Base-by-base conservation (phyloP, 2,113 vertebrate species). In the Probosciger aterrimus region DNA sequence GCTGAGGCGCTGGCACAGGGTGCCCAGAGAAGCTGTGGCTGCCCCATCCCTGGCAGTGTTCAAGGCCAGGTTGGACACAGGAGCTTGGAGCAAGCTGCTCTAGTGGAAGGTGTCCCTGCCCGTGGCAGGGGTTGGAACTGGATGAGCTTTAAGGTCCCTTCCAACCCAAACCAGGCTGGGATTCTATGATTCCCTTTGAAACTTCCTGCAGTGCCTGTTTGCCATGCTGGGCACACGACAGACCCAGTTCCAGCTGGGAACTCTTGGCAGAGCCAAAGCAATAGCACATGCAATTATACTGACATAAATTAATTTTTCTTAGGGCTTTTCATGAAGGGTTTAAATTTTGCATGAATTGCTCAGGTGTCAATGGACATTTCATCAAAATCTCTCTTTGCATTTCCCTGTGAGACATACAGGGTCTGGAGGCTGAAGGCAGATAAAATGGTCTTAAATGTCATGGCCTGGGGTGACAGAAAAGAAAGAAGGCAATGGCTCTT, bases 321-420 rank as follows among this genome's bases (percentile, higher is more conserved):
- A 31, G 44, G 70, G 55, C 67, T 75, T 2, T 50, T 35, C 46
- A 55, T 24, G 35, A 55, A 20, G 9, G 50, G 46, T 60, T 86
- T 62, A 37, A 62, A 50, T 67, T 20, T 50, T 79, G 33, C 73
- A 10, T 23, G 39, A 75, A 62, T 25, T 7, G 35, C 67, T 95
- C 81, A 5, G 77, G 44, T 62, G 41, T 44, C 16, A 13, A 2
- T 14, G 60, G 23, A 22, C 15, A 27, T 20, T 52, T 23, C 37
- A 43, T 27, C 37, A 53, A 33, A 33, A 3, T 33, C 77, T 57
- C 39, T 19, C 55, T 71, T 18, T 70, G 60, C 44, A 0, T 33
- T 90, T 53, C 55, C 4, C 0, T 11, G 6, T 44, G 4, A 49
- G 18, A 8, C 4, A 11, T 22, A 3, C 2, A 2, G 3, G 31